Evolutionary conservation across 2,888 invertebrate genomes (phyloP).

Genomic region (Tenthredo notha): DNA sequence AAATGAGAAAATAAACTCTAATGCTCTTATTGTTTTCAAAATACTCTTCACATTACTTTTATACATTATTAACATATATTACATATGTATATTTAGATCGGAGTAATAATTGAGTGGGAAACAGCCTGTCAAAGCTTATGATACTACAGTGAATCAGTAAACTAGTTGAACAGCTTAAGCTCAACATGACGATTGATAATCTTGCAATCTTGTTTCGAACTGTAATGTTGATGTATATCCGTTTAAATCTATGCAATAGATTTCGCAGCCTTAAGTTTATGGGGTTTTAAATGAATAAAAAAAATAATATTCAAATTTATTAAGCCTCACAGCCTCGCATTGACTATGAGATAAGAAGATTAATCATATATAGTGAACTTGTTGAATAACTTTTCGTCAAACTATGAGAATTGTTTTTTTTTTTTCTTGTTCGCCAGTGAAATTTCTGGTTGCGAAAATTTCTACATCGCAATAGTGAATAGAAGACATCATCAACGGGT

Average conservation of each 20-base stretch:
- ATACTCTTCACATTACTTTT: neutral
- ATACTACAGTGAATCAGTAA: constrained; percentile 16
- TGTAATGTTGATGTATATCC: neutral
- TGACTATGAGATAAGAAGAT: neutral
- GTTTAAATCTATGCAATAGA: neutral
- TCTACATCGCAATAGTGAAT: neutral
- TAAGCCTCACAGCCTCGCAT: neutral
- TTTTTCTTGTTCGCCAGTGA: neutral
- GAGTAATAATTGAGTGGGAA: constrained; percentile 25
- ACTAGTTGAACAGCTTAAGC: constrained; percentile 40
- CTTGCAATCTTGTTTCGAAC: constrained; percentile 33
- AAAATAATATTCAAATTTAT: neutral
- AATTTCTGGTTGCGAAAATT: neutral
- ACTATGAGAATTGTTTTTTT: neutral
- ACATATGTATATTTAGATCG: neutral
- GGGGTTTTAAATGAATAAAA: neutral
- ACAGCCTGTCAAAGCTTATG: constrained; percentile 32
- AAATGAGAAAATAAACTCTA: neutral
- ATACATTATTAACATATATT: neutral
- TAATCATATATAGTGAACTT: neutral
- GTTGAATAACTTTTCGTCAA: neutral
- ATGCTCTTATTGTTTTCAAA: neutral
- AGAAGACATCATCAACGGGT: neutral
- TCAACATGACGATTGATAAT: constrained; percentile 29
- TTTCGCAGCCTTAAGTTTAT: neutral